phyloP scores from a whole-genome alignment of 2,888 invertebrate species.

The Cylindroiulus punctatus region DNA sequence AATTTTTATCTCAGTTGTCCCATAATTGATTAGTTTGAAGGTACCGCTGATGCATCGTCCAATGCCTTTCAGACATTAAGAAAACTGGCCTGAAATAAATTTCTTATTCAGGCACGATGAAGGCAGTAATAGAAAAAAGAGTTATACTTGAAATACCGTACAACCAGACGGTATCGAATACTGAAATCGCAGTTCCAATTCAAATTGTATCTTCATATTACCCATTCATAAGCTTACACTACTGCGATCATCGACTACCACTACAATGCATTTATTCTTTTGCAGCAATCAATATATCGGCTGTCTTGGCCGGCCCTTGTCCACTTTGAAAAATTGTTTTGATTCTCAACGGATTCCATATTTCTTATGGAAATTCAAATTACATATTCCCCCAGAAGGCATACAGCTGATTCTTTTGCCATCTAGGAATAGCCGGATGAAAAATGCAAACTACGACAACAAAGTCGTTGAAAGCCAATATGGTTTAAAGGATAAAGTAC shows the following conservation, averaged over 20 bases:
- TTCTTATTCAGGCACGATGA: not conserved
- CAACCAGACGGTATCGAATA: not conserved
- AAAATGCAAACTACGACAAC: not conserved
- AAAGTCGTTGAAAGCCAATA: conserved; percentile 26
- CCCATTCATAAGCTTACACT: not conserved
- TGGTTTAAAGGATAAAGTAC: conserved; percentile 22
- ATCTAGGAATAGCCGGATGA: not conserved
- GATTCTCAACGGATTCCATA: not conserved
- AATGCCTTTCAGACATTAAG: too few species aligned
- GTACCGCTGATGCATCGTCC: too few species aligned
- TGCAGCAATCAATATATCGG: not conserved
- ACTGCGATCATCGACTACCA: not conserved
- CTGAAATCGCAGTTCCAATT: not conserved
- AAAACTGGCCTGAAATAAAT: too few species aligned
- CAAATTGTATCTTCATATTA: not conserved
- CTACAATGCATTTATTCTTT: not conserved
- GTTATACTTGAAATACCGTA: not conserved
- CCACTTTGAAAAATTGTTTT: conserved; percentile 19
- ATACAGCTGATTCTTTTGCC: not conserved
- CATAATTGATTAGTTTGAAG: not conserved
- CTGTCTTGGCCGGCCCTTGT: not conserved
- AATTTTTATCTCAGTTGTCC: too few species aligned
- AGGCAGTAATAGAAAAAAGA: not conserved
- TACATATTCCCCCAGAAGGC: not conserved
- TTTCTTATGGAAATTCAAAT: not conserved